Conservation (phyloP, 2,797 vertebrate genomes). For the Scolopax rusticola region DNA sequence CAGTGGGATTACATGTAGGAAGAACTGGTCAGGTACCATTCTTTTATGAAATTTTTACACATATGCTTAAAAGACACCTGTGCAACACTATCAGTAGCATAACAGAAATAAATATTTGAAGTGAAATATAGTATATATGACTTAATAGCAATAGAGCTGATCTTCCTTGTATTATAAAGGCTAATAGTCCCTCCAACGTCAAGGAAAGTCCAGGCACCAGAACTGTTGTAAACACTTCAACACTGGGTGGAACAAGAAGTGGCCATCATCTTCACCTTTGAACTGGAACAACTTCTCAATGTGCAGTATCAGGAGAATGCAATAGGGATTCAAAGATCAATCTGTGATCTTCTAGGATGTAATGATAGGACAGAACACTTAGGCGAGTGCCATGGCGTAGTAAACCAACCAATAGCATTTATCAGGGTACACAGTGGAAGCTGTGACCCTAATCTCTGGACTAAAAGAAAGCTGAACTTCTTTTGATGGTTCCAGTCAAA, state of each 20-base stretch:
- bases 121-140: neutral
- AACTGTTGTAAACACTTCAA: neutral
- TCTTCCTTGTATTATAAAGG: neutral
- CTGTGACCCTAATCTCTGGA: neutral
- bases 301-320: neutral
- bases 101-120: neutral
- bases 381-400: neutral
- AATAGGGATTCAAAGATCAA: neutral
- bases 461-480: neutral
- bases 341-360: neutral
- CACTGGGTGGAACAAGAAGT: neutral
- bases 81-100: neutral
- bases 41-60: neutral
- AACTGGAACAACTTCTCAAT: neutral
- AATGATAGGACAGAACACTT: neutral
- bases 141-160: neutral
- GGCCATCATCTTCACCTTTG: neutral
- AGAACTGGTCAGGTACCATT: neutral
- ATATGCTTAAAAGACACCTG: neutral
- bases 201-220: neutral
- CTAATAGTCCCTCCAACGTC: neutral
- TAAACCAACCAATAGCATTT: neutral
- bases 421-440: neutral
- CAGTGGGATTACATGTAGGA: neutral
- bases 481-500: neutral